Evolutionary conservation across 1,140 invertebrate genomes (phyloP).

Genomic region (Bradysia coprophila): DNA sequence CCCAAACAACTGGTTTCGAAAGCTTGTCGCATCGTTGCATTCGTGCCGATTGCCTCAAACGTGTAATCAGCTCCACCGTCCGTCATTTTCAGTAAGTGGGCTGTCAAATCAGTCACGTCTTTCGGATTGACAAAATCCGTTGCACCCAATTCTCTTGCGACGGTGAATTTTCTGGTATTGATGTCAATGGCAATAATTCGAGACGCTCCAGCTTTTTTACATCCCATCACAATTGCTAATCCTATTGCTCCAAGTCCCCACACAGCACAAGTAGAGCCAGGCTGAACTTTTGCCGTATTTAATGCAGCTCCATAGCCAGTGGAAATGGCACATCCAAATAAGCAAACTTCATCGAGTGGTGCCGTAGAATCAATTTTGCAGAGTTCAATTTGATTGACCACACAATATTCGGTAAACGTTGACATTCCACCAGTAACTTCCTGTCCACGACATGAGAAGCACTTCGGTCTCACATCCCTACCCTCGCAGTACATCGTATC

Average conservation of each 20-base stretch:
- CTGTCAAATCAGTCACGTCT: slow-evolving; percentile 57
- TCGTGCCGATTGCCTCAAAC: slow-evolving; percentile 98
- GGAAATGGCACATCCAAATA: slow-evolving; percentile 81
- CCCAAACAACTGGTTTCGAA: slow-evolving; percentile 92
- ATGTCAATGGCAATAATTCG: slow-evolving; percentile 84
- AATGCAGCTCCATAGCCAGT: slow-evolving; percentile 80
- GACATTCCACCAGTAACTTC: background rate
- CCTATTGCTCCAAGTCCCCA: slow-evolving; percentile 93
- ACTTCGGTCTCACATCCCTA: slow-evolving; percentile 33
- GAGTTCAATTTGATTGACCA: slow-evolving; percentile 32
- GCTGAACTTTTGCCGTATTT: slow-evolving; percentile 75
- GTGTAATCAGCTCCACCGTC: slow-evolving; percentile 96
- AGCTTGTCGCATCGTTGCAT: slow-evolving; percentile 87
- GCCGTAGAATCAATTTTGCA: slow-evolving; percentile 26
- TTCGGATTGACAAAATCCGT: slow-evolving; percentile 89
- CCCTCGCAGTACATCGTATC: slow-evolving; percentile 21
- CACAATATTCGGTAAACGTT: slow-evolving; percentile 76
- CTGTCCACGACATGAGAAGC: slow-evolving; percentile 27
- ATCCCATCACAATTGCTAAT: slow-evolving; percentile 78
- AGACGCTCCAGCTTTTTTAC: slow-evolving; percentile 64
- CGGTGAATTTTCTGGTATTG: slow-evolving; percentile 67
- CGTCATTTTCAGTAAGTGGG: slow-evolving; percentile 80
- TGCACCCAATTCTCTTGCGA: slow-evolving; percentile 72
- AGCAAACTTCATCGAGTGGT: slow-evolving; percentile 70
- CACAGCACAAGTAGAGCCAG: slow-evolving; percentile 64